A percentile compares a stretch with the other conserved stretches of the same genome.
These are phyloP conservation scores for Willowsia nigromaculata DNA, from an alignment of 2,888 invertebrate species.

Conservation along the genomic window DNA sequence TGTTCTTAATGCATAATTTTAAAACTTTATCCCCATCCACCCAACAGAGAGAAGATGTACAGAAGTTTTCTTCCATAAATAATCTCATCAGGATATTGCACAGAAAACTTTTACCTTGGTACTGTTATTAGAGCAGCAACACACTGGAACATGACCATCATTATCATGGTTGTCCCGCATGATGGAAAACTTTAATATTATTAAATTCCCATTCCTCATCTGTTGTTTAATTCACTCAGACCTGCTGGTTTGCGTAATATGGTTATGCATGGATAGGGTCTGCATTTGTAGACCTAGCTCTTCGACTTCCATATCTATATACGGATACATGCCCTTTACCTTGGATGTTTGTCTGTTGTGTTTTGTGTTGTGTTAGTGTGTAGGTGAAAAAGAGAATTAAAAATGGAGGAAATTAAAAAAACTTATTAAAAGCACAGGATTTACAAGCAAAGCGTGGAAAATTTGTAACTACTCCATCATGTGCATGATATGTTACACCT, in stretches of 20 bases:
- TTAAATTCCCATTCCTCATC: conserved; percentile 69
- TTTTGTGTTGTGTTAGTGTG: not conserved
- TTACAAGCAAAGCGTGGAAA: conserved; percentile 63
- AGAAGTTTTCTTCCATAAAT: not conserved
- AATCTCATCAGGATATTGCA: conserved; percentile 43
- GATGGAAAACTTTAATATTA: conserved; percentile 56
- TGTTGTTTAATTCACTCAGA: conserved; percentile 29
- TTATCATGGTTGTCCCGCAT: conserved; percentile 49
- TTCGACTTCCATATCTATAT: not conserved
- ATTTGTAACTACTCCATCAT: conserved; percentile 59
- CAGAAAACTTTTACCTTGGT: not conserved
- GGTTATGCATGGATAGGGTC: not conserved
- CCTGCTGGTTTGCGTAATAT: not conserved
- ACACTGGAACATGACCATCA: conserved; percentile 33
- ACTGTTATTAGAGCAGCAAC: not conserved
- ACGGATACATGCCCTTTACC: conserved; percentile 15
- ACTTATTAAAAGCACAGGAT: conserved; percentile 61
- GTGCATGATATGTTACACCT: not conserved
- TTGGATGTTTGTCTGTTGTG: not conserved
- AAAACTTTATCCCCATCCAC: not conserved
- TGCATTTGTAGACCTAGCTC: too few relatives aligned
- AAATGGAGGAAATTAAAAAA: conserved; percentile 58
- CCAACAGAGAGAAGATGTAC: not conserved
- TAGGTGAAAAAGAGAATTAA: not conserved
- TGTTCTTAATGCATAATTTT: conserved; percentile 28